Percentiles rank a stretch among this genome's conserved stretches.
Conservation (phyloP, 2,797 vertebrate genomes). For the Sus cebifrons region DNA sequence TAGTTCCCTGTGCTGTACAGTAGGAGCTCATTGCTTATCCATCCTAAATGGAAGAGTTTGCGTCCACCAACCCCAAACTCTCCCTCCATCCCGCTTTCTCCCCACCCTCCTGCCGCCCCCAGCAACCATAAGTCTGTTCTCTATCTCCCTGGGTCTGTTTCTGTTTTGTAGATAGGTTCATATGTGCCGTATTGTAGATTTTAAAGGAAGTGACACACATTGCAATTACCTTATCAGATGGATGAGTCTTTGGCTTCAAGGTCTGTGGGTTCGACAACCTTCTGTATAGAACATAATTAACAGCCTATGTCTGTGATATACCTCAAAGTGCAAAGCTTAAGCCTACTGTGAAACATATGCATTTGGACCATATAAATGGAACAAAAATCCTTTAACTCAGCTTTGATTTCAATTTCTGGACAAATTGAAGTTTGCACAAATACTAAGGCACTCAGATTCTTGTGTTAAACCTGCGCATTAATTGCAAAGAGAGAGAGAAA, state of each 20-base stretch:
- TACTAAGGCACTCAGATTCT: not conserved
- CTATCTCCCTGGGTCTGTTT: too few relatives aligned
- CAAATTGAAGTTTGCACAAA: not conserved
- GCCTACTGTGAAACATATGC: not conserved
- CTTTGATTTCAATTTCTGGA: not conserved
- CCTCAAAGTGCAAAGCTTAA: not conserved
- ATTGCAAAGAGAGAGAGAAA: not conserved
- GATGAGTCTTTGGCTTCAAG: not conserved
- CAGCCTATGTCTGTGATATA: not conserved
- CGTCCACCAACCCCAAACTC: too few relatives aligned
- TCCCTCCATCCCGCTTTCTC: too few relatives aligned
- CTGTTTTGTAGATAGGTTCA: too few relatives aligned
- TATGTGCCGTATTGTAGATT: too few relatives aligned
- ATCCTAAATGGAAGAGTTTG: too few relatives aligned
- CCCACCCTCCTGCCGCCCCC: too few relatives aligned
- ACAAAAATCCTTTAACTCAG: not conserved
- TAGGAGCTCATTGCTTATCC: too few relatives aligned
- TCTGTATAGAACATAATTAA: not conserved
- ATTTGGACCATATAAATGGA: slow-evolving; percentile 16
- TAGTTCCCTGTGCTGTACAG: too few relatives aligned
- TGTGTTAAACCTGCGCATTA: not conserved
- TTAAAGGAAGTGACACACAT: slow-evolving; percentile 33
- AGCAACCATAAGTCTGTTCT: too few relatives aligned
- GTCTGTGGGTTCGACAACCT: not conserved
- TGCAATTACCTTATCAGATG: not conserved